Conservation (phyloP, 2,797 vertebrate species). For the Erethizon dorsatum region DNA sequence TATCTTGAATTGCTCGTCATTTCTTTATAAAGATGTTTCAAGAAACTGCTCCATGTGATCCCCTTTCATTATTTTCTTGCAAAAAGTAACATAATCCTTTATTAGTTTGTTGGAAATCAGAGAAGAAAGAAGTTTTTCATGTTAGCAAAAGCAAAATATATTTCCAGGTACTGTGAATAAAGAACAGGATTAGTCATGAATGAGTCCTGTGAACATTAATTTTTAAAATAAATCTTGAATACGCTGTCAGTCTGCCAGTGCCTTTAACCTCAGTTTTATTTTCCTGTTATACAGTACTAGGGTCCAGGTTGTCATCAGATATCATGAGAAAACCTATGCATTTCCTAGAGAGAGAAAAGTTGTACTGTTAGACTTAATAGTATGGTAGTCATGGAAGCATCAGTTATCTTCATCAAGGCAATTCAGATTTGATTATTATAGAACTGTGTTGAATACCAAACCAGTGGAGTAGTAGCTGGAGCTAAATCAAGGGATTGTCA, state of each 20-base stretch:
- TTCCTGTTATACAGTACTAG: slow-evolving; percentile 45
- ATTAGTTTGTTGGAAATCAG: slow-evolving; percentile 79
- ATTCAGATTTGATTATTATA: slow-evolving; percentile 89
- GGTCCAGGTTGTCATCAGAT: slow-evolving; percentile 79
- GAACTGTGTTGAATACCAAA: slow-evolving; percentile 89
- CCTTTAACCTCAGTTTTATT: slow-evolving; percentile 66
- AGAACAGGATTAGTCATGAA: slow-evolving; percentile 57
- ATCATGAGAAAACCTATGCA: slow-evolving; percentile 70
- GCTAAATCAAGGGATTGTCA: slow-evolving; percentile 89
- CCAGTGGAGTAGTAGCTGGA: slow-evolving; percentile 86
- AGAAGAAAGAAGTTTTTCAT: slow-evolving; percentile 73
- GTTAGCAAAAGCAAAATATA: slow-evolving; percentile 77
- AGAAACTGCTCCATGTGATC: slow-evolving; percentile 76
- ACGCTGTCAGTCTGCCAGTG: slow-evolving; percentile 19
- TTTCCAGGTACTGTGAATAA: slow-evolving; percentile 77
- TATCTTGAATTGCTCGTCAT: slow-evolving; percentile 88
- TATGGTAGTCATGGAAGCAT: slow-evolving; percentile 79
- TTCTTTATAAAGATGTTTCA: slow-evolving; percentile 88
- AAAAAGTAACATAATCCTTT: slow-evolving; percentile 78
- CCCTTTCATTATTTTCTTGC: slow-evolving; percentile 82
- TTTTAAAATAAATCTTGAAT: slow-evolving; percentile 69
- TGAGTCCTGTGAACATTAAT: background rate
- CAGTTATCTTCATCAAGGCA: slow-evolving; percentile 88
- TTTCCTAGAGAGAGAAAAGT: slow-evolving; percentile 84
- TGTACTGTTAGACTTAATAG: slow-evolving; percentile 78